Base-by-base conservation (phyloP, 2,888 invertebrate species). In the Serrognathus titanus region DNA sequence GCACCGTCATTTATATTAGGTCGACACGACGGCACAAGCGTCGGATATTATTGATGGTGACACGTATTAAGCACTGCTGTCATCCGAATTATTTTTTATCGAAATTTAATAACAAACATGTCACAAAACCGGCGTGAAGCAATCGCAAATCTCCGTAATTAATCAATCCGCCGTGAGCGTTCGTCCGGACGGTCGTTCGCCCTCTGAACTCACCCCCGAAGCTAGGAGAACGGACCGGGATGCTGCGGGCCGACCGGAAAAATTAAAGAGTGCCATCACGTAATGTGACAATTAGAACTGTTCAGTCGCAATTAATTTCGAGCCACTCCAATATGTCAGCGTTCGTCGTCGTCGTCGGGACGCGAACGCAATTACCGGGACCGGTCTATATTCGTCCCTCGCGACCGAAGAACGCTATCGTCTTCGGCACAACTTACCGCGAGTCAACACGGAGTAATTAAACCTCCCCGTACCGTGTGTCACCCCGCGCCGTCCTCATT, bases 11-110 rank as follows among this genome's bases (percentile, higher is more conserved):
- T 62, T 62, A 60, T 62, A 62, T 62, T 58, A 58, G 56, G 62
- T 57, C 64, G 63, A 65, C 64, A 64, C 62, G 53, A 64, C 66
- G 59, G 58, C 41, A 50, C 52, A 37, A 65, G 65, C 69, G 69
- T 68, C 66, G 63, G 63, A 67, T 72, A 73, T 74, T 74, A 74
- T 74, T 74, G 73, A 74, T 74, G 73, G 71, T 70, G 73, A 73
- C 74, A 72, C 71, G 71, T 74, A 73, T 73, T 73, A 73, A 74
- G 71, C 73, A 69, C 61, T 63, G 65, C 69, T 68, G 72, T 72
- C 71, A 69, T 64, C 67, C 66, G 68, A 71, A 72, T 73, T 72
- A 71, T 70, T 73, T 70, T 73, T 73, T 71, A 70, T 69, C 67
- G 69, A 64, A 71, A 67, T 72, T 71, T 72, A 72, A 71, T 72